Evolutionary conservation across 2,888 invertebrate genomes (phyloP), one percentile per base, ranked within the genome.

Genomic region (Patella caerulea): DNA sequence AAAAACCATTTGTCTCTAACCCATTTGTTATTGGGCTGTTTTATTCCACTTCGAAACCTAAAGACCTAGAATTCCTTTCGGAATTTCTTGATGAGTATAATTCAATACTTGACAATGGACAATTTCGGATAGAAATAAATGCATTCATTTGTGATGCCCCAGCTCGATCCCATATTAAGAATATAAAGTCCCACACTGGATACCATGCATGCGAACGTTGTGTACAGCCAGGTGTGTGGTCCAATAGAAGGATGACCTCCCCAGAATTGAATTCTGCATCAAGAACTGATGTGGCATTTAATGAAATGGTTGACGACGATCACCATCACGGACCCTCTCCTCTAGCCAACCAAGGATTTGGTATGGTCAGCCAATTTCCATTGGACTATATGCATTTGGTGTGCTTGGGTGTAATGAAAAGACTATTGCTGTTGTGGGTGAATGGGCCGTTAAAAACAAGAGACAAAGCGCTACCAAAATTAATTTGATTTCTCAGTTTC

Each of bases 361-460:
- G 82, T 5, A 75, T 83, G 77, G 78, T 86, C 29, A 59, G 81
- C 14, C 75, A 81, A 59, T 81, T 88, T 80, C 82, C 83, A 9
- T 76, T 87, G n/a, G 88, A 88, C 71, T 84, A 24, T 24, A 24
- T 24, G 24, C 24, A 24, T 24, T 79, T 87, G 15, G 81, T 86
- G 2, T 86, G 85, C 72, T 72, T 87, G 15, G 89, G 88, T 52
- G 83, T 87, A 3, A 73, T 81, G 71, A 83, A 72, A 72, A 76
- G 79, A 56, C 29, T 83, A 2, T 24, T 85, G 9, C n/a, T 75
- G 17, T 52, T 79, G 52, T 83, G 81, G 80, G 77, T 78, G 14
- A 78, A 78, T 71, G 84, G 83, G 15, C 80, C 79, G 29, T 3
- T 72, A 7, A 55, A 65, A n/a, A n/a, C 59, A 2, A 24, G 72